Conservation (phyloP, 2,797 vertebrate genomes). For the Ataeniobius toweri region DNA sequence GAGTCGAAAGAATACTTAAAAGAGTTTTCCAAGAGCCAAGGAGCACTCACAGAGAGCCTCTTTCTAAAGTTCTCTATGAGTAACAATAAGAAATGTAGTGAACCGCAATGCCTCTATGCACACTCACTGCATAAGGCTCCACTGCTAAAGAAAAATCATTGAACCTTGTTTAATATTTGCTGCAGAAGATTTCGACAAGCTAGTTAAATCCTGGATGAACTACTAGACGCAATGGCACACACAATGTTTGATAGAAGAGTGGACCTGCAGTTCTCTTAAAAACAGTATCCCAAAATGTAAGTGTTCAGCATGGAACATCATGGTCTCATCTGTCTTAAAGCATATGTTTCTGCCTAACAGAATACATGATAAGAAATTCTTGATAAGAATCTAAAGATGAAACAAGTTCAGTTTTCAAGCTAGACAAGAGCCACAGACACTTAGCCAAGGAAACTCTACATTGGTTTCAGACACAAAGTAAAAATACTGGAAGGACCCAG, state of each 20-base stretch:
- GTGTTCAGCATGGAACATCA: neutral
- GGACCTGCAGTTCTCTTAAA: neutral
- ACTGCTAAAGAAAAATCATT: neutral
- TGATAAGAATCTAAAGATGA: neutral
- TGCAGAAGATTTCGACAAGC: neutral
- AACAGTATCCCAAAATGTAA: neutral
- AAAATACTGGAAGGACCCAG: too few species aligned
- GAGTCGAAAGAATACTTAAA: neutral
- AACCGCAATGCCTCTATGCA: neutral
- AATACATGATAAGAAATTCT: neutral
- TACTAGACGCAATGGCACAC: neutral
- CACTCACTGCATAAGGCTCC: neutral
- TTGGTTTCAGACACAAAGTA: too few species aligned
- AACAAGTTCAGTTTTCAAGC: neutral
- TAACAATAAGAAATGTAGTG: neutral
- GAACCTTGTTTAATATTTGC: neutral
- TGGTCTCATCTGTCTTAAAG: neutral
- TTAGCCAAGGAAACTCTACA: too few species aligned
- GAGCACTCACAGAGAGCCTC: too few species aligned
- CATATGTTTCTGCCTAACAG: neutral
- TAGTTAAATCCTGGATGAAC: neutral
- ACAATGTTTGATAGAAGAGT: neutral
- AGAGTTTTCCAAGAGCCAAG: neutral
- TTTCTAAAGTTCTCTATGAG: too few species aligned
- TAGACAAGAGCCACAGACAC: too few species aligned